Conservation (phyloP, 92 coral and sea anemone genomes). For the Muricea muricata region DNA sequence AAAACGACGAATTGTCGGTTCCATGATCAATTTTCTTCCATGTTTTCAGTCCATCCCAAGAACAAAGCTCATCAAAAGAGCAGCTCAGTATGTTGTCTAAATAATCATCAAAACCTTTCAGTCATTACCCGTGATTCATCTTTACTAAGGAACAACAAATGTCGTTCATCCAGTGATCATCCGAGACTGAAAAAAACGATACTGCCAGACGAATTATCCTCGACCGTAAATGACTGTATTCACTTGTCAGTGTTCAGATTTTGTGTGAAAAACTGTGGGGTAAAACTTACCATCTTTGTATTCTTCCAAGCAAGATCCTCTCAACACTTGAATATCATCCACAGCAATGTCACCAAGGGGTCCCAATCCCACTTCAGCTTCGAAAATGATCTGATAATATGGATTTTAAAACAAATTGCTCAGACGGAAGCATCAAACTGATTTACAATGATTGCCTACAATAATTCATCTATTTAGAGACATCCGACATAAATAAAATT, state of each 20-base stretch:
- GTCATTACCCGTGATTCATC: no score
- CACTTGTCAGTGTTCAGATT: no score
- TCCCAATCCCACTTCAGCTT: slow-evolving; percentile 45
- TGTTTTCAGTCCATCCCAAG: slow-evolving; percentile 13
- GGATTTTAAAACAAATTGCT: no score
- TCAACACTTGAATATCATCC: slow-evolving; percentile 46
- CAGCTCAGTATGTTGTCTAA: neutral
- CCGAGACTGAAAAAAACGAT: neutral
- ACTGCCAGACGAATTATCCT: no score
- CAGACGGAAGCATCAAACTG: no score
- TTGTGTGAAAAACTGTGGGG: neutral
- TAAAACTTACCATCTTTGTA: slow-evolving; percentile 8
- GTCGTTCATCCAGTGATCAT: neutral
- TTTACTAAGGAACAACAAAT: neutral
- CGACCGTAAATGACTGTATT: no score
- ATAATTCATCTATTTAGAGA: no score
- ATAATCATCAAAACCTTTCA: no score
- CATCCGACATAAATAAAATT: no score
- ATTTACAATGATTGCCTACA: no score
- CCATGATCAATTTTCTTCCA: neutral
- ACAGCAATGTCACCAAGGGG: slow-evolving; percentile 59
- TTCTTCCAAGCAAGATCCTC: slow-evolving; percentile 34
- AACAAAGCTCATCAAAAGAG: slow-evolving; percentile 25
- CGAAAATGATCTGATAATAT: slow-evolving; percentile 43
- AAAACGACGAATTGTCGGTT: neutral